Evolutionary conservation across 2,113 vertebrate species (phyloP).

Genomic region (Zingel zingel): DNA sequence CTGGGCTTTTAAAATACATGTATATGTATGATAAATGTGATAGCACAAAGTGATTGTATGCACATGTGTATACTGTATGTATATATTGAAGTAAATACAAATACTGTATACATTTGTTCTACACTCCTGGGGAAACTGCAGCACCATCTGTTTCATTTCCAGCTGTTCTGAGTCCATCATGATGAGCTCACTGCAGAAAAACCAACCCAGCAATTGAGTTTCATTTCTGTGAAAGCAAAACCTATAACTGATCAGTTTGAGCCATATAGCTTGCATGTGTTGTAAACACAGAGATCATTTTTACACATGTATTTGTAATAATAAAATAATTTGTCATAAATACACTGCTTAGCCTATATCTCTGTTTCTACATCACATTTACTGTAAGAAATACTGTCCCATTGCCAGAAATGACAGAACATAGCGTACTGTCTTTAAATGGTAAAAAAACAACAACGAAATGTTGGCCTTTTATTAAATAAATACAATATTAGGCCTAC

Average conservation of each 20-base stretch:
- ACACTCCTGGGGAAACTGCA: neutral
- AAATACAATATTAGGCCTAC: neutral
- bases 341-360: neutral
- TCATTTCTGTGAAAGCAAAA: constrained; percentile 47
- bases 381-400: neutral
- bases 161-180: neutral
- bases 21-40: neutral
- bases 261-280: neutral
- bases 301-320: neutral
- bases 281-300: neutral
- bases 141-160: neutral
- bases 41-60: neutral
- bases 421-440: neutral
- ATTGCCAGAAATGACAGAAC: neutral
- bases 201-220: neutral
- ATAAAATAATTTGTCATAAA: neutral
- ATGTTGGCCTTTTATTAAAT: neutral
- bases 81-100: neutral
- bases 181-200: neutral
- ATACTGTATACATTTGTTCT: neutral
- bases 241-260: neutral
- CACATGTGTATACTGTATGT: neutral
- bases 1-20: neutral
- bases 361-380: neutral
- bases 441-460: neutral